These are phyloP conservation scores for Hybos culiciformis DNA, from an alignment of 2,888 invertebrate genomes.

Conservation along the genomic window DNA sequence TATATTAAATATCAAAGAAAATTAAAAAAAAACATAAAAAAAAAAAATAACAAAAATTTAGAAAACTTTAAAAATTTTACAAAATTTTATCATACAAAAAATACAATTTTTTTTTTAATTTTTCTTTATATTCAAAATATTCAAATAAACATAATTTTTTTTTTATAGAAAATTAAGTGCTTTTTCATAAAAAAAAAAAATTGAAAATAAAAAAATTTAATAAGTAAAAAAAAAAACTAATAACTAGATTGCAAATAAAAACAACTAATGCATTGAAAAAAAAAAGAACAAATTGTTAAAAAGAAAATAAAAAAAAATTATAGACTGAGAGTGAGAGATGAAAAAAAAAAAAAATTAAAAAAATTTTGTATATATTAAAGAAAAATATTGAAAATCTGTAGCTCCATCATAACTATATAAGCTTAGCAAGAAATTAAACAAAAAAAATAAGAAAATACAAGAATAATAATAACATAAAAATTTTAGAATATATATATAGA, in stretches of 20 bases:
- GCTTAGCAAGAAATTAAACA: no score
- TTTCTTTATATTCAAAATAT: neutral
- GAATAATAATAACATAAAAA: no score
- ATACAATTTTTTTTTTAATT: neutral
- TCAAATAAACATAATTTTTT: neutral
- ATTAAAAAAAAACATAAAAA: neutral
- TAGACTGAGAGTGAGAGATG: slow-evolving; percentile 1
- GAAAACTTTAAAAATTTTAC: neutral
- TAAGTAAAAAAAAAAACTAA: neutral
- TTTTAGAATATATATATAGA: no score
- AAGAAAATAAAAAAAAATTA: neutral
- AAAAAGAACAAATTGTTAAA: no score
- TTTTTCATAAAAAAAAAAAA: neutral
- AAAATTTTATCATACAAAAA: neutral
- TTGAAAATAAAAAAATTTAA: neutral
- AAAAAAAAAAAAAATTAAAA: no score
- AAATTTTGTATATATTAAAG: no score
- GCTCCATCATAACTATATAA: no score
- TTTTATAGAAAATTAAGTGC: neutral
- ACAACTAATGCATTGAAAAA: neutral
- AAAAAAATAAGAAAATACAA: no score
- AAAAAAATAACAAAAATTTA: neutral
- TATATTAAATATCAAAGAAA: neutral
- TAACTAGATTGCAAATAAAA: neutral
- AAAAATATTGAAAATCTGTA: no score